phyloP scores from a whole-genome alignment of 2,888 invertebrate species.

The Caenorhabditis panamensis region DNA sequence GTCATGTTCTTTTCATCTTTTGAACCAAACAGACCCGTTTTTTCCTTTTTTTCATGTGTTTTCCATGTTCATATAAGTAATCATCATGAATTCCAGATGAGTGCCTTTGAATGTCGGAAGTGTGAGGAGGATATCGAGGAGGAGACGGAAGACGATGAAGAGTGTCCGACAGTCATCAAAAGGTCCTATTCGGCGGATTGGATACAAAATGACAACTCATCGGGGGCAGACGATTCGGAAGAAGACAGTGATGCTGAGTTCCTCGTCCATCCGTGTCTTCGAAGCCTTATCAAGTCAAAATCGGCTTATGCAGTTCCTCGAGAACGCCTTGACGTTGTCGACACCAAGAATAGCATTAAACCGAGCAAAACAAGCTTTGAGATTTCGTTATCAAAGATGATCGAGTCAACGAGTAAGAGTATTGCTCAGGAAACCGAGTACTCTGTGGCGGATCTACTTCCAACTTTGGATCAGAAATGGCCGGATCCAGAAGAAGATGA shows the following conservation, averaged over 20 bases:
- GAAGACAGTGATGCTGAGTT: slow-evolving; percentile 64
- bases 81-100: slow-evolving; percentile 23
- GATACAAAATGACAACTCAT: slow-evolving; percentile 40
- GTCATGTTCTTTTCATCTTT: background rate
- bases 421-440: slow-evolving; percentile 61
- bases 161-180: slow-evolving; percentile 44
- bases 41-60: background rate
- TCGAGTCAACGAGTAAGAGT: slow-evolving; percentile 63
- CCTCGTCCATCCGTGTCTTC: slow-evolving; percentile 66
- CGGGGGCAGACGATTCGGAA: slow-evolving; percentile 34
- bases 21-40: no score
- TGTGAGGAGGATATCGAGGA: slow-evolving; percentile 33
- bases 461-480: slow-evolving; percentile 61
- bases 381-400: slow-evolving; percentile 65
- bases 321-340: slow-evolving; percentile 4
- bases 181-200: slow-evolving; percentile 58
- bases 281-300: slow-evolving; percentile 69
- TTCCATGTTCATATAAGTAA: background rate
- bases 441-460: slow-evolving; percentile 58
- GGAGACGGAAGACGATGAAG: slow-evolving; percentile 46
- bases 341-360: slow-evolving; percentile 53
- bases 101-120: slow-evolving; percentile 50
- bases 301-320: slow-evolving; percentile 67
- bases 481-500: slow-evolving; percentile 65
- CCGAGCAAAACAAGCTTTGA: slow-evolving; percentile 69